These are phyloP conservation scores for Mythimna pallens DNA, from an alignment of 2,888 invertebrate genomes.

Conservation along the genomic window DNA sequence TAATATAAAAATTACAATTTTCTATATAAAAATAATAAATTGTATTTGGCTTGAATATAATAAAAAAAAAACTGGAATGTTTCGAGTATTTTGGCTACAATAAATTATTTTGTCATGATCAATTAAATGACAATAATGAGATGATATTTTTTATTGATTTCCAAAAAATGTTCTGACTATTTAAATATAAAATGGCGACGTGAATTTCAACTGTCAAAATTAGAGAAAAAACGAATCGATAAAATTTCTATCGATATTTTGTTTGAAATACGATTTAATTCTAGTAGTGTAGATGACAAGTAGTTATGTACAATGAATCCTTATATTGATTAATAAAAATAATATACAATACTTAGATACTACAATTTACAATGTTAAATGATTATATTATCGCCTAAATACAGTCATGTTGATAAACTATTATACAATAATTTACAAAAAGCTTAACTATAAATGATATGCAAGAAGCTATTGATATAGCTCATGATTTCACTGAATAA, in stretches of 20 bases:
- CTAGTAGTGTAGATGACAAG: constrained; percentile 71
- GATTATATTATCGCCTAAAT: constrained; percentile 80
- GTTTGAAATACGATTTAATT: constrained; percentile 58
- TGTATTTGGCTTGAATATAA: constrained; percentile 74
- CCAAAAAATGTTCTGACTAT: constrained; percentile 24
- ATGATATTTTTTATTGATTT: constrained; percentile 34
- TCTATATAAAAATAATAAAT: constrained; percentile 67
- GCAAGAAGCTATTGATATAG: constrained; percentile 84
- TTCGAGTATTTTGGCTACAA: constrained; percentile 73
- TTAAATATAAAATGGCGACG: constrained; percentile 58
- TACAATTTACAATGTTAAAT: constrained; percentile 76
- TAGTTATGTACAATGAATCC: constrained; percentile 86
- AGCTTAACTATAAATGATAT: constrained; percentile 89
- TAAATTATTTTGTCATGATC: constrained; percentile 70
- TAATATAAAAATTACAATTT: constrained; percentile 76
- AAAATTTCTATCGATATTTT: constrained; percentile 54
- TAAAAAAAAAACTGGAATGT: constrained; percentile 67
- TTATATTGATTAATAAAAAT: constrained; percentile 82
- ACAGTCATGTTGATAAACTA: constrained; percentile 85
- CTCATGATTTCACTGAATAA: constrained; percentile 61
- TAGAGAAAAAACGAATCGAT: constrained; percentile 38
- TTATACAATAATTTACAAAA: constrained; percentile 90
- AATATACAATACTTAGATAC: constrained; percentile 80
- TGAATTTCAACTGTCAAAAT: constrained; percentile 57
- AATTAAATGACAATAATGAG: constrained; percentile 51